Percentiles rank a stretch among this genome's conserved stretches.
Conservation (phyloP, 1,140 invertebrate species). For the Sinella curviseta region DNA sequence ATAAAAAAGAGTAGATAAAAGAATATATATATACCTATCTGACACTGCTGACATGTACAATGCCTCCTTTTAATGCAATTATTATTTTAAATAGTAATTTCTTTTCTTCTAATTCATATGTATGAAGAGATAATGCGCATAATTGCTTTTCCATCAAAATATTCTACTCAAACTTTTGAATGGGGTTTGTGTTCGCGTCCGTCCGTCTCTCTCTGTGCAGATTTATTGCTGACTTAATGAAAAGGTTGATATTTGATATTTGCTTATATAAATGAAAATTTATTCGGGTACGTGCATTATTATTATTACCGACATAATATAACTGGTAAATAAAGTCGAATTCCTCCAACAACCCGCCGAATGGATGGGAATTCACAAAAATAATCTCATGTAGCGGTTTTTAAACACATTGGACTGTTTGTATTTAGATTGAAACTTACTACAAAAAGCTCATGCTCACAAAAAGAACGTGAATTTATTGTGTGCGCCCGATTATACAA, state of each 20-base stretch:
- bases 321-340: neutral
- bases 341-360: too few species aligned
- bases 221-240: neutral
- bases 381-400: neutral
- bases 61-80: neutral
- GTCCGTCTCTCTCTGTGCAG: neutral
- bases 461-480: too few species aligned
- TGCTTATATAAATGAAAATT: neutral
- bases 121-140: slow-evolving; percentile 15
- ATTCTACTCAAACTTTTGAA: neutral
- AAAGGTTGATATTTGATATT: neutral
- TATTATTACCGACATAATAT: too few species aligned
- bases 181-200: too few species aligned
- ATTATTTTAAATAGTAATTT: neutral
- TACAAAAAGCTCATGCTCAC: too few species aligned
- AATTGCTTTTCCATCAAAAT: slow-evolving; percentile 13
- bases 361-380: neutral
- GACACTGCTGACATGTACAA: neutral
- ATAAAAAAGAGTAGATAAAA: neutral
- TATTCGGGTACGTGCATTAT: too few species aligned
- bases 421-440: neutral
- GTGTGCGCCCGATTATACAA: neutral
- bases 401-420: neutral
- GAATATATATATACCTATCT: neutral
- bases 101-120: slow-evolving; percentile 14